Base-by-base conservation (phyloP, 2,113 vertebrate genomes). In the Todiramphus saurophagus region DNA sequence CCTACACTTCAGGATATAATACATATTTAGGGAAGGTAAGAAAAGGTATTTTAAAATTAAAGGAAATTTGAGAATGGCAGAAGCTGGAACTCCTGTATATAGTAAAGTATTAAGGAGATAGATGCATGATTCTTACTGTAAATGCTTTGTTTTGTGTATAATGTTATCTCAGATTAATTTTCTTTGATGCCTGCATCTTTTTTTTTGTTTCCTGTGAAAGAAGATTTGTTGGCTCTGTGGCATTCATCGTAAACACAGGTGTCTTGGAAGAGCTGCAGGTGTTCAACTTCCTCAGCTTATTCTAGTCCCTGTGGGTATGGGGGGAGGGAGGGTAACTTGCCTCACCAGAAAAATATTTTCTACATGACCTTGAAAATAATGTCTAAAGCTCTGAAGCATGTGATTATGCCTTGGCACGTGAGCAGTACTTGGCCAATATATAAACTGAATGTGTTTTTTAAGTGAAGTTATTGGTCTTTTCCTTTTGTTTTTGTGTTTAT, bases 211-310 rank as follows among this genome's bases (percentile, higher is more conserved):
- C 43, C 48, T 30, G 30, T 90, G 72, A 92, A 83, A 94, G 76
- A 96, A 91, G 90, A 96, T 96, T 94, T 94, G 93, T 95, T 97
- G 79, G 48, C 58, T 91, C 70, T 84, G 77, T 96, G 91, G 96
- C 94, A 94, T 94, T 94, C 70, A 31, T 31, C 83, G 94, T 93
- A 95, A 97, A 96, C 96, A 94, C 97, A 97, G 97, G 95, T 97
- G 97, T 93, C 95, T 94, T 96, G 76, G 88, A 94, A 95, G 90
- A 95, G 81, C 96, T 97, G 97, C 97, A 97, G 96, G 97, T 97
- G 97, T 96, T 97, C 96, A 96, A 90, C 90, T 75, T 96, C 86
- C 92, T 97, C 94, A 88, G 91, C 90, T 97, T 95, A 79, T 93
- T 97, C 76, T 82, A 77, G 70, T 97, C 96, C 95, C 97, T 85